Base-by-base conservation (phyloP, 2,113 vertebrate species). In the Anguilla japonica region DNA sequence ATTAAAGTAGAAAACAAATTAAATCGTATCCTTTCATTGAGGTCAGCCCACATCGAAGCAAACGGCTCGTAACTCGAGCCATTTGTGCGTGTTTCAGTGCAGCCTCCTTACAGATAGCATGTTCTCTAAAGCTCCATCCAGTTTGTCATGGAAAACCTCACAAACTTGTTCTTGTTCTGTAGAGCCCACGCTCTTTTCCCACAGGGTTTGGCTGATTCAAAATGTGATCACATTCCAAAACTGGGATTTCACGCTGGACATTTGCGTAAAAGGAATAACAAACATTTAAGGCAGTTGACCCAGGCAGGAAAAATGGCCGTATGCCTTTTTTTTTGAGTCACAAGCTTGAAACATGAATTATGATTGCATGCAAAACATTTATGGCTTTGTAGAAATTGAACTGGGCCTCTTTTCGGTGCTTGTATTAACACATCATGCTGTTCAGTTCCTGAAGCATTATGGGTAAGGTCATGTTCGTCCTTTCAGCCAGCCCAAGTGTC, bases 11-110 rank as follows among this genome's bases (percentile, higher is more conserved):
- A 91, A 95, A 93, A 94, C 93, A 94, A 94, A 95, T 95, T 93
- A 95, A 95, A 95, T 95, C 94, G 94, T 94, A 94, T 95, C 92
- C 93, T 95, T 93, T 94, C 92, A 94, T 95, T 95, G 94, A 91
- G 93, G 93, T 94, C 92, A 91, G 90, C 89, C 94, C 94, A 95
- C 94, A 95, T 94, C 91, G 91, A 94, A 94, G 93, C 88, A 50
- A 93, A 90, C 88, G 87, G 91, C 90, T 91, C 92, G 89, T 95
- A 95, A 95, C 93, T 94, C 87, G 91, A 95, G 93, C 94, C 94
- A 94, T 94, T 95, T 93, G 94, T 94, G 93, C 92, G 93, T 89
- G 88, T 94, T 95, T 95, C 94, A 95, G 94, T 94, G 94, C 93
- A 91, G 92, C 89, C 93, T 91, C 90, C 93, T 84, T 92, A 94